These are phyloP conservation scores for Drosophila carrolli DNA, from an alignment of 1,140 invertebrate genomes.

Conservation along the genomic window DNA sequence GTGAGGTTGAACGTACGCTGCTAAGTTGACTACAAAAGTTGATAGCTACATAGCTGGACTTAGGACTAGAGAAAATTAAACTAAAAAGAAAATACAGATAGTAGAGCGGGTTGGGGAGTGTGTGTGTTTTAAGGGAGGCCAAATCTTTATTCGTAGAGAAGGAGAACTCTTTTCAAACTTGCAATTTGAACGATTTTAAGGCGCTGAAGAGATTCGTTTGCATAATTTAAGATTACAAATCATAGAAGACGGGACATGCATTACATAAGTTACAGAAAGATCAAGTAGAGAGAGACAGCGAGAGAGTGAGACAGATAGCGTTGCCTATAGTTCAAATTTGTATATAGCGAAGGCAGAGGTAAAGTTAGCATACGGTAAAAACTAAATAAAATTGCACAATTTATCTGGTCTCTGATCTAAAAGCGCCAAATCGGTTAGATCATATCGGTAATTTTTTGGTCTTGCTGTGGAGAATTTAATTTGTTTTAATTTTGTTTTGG, in stretches of 20 bases:
- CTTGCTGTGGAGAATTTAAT: constrained; percentile 19
- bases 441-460: constrained; percentile 11
- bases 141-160: constrained; percentile 33
- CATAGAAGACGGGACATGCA: constrained; percentile 67
- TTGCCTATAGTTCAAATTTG: constrained; percentile 25
- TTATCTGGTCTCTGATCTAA: constrained; percentile 31
- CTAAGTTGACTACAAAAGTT: constrained; percentile 33
- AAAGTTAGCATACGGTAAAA: constrained; percentile 47
- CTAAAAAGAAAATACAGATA: constrained; percentile 38
- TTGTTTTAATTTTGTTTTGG: constrained; percentile 54
- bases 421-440: constrained; percentile 61
- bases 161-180: constrained; percentile 80
- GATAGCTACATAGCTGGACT: constrained; percentile 51
- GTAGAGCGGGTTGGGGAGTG: neutral
- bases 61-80: constrained; percentile 36
- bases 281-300: constrained; percentile 44
- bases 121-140: constrained; percentile 21
- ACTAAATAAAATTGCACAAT: constrained; percentile 37
- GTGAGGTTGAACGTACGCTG: constrained; percentile 65
- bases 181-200: constrained; percentile 41
- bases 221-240: constrained; percentile 48
- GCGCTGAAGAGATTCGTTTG: constrained; percentile 21
- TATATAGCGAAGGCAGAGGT: constrained; percentile 32
- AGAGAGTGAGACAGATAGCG: constrained; percentile 46
- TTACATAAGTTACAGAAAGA: constrained; percentile 67